Evolutionary conservation across 2,888 invertebrate species (phyloP).

Genomic region (Erannis defoliaria): DNA sequence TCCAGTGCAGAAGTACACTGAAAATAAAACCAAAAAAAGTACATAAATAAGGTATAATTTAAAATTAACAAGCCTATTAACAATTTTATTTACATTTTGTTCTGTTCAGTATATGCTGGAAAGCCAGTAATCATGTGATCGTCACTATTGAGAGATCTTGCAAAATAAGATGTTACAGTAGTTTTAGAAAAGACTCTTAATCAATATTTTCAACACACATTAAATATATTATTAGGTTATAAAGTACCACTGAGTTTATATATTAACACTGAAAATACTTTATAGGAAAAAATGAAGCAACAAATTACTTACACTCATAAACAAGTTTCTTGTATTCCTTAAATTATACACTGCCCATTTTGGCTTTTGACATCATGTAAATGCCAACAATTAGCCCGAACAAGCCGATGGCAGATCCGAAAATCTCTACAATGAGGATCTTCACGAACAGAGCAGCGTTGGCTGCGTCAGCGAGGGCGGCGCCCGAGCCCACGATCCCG

Average conservation of each 20-base stretch:
- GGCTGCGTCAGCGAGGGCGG: slow-evolving; percentile 99
- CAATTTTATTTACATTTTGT: slow-evolving; percentile 21
- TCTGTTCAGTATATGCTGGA: slow-evolving; percentile 8
- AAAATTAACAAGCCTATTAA: slow-evolving; percentile 22
- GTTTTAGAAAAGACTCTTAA: not conserved
- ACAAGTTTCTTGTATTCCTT: slow-evolving; percentile 68
- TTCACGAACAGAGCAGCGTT: slow-evolving; percentile 98
- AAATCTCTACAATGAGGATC: slow-evolving; percentile 99
- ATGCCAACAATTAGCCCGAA: slow-evolving; percentile 99
- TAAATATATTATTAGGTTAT: slow-evolving; percentile 25
- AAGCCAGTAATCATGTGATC: not conserved
- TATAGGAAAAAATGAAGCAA: slow-evolving; percentile 34
- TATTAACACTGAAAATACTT: slow-evolving; percentile 35
- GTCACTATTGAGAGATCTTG: not conserved
- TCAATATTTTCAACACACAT: slow-evolving; percentile 8
- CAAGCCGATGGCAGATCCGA: slow-evolving; percentile 99
- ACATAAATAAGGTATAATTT: slow-evolving; percentile 43
- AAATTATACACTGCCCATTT: slow-evolving; percentile 90
- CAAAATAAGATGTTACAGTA: not conserved
- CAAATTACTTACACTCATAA: slow-evolving; percentile 75
- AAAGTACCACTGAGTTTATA: slow-evolving; percentile 27
- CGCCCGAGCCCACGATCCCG: slow-evolving; percentile 99
- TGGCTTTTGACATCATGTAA: slow-evolving; percentile 94
- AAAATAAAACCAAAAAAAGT: slow-evolving; percentile 60
- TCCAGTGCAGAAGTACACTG: slow-evolving; percentile 80